These are phyloP conservation scores for Lepilemur septentrionalis DNA, from an alignment of 2,797 vertebrate genomes.

Conservation along the genomic window DNA sequence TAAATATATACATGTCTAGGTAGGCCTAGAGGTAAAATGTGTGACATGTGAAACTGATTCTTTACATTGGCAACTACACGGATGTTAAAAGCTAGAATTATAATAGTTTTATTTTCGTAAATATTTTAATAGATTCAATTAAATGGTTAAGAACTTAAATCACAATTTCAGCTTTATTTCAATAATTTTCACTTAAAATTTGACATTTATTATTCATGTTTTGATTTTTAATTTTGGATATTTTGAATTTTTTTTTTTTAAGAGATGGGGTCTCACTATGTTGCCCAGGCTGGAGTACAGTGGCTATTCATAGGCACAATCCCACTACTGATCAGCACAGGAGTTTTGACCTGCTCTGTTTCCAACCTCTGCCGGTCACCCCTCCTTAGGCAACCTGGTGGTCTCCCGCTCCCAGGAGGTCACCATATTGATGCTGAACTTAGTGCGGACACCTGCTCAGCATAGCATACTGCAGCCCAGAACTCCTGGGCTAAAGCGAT, in stretches of 20 bases:
- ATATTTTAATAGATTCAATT: background rate
- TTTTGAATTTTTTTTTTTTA: background rate
- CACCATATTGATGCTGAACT: no score
- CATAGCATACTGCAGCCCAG: no score
- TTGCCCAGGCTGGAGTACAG: no score
- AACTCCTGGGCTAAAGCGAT: no score
- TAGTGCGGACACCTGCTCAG: no score
- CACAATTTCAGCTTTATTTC: background rate
- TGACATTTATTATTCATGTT: background rate
- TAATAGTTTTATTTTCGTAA: background rate
- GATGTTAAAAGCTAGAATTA: background rate
- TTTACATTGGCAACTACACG: background rate
- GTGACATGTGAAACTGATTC: background rate
- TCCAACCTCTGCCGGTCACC: no score
- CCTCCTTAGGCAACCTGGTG: no score
- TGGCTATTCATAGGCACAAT: no score
- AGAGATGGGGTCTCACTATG: no score
- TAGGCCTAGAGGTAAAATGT: background rate
- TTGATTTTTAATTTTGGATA: conserved; percentile 12
- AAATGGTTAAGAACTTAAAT: background rate
- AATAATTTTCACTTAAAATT: conserved; percentile 15
- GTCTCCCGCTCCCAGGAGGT: no score
- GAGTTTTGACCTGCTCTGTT: no score
- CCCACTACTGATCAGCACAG: no score
- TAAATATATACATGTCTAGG: background rate